These are phyloP conservation scores for Peromyscus aztecus DNA, from an alignment of 2,797 vertebrate genomes.

Conservation along the genomic window DNA sequence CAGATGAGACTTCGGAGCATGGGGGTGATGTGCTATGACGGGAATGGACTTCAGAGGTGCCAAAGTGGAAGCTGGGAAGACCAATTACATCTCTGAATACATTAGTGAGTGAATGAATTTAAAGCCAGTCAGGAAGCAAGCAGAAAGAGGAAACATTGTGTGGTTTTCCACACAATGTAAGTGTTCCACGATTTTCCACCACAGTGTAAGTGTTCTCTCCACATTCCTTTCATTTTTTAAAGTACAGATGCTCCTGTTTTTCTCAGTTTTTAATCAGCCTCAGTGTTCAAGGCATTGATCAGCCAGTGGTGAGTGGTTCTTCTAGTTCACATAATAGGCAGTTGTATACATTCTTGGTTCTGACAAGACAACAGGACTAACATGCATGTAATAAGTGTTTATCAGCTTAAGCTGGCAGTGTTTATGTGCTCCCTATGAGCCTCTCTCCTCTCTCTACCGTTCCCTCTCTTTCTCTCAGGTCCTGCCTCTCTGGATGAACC, in stretches of 20 bases:
- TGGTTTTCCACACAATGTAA: too few relatives aligned
- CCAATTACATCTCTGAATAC: neutral
- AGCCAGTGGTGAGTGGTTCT: neutral
- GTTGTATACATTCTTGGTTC: neutral
- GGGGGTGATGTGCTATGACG: neutral
- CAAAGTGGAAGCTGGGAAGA: neutral
- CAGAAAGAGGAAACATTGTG: neutral
- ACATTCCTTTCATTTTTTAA: neutral
- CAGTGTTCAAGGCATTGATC: neutral
- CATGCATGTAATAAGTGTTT: neutral
- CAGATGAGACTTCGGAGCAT: neutral
- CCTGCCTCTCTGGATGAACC: neutral
- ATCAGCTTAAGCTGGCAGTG: neutral
- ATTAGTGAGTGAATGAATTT: neutral
- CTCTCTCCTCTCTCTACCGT: too few relatives aligned
- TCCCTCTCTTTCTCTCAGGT: too few relatives aligned
- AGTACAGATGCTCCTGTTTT: neutral
- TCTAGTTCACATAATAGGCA: neutral
- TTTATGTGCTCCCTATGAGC: neutral
- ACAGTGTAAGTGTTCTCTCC: neutral
- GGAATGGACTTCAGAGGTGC: neutral
- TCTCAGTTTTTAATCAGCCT: neutral
- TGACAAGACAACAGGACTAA: neutral
- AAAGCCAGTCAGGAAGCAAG: neutral
- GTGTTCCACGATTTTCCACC: neutral